Percentiles rank a stretch among this genome's conserved stretches.
These are phyloP conservation scores for Drosophila neocordata DNA, from an alignment of 1,140 invertebrate species.

Conservation along the genomic window DNA sequence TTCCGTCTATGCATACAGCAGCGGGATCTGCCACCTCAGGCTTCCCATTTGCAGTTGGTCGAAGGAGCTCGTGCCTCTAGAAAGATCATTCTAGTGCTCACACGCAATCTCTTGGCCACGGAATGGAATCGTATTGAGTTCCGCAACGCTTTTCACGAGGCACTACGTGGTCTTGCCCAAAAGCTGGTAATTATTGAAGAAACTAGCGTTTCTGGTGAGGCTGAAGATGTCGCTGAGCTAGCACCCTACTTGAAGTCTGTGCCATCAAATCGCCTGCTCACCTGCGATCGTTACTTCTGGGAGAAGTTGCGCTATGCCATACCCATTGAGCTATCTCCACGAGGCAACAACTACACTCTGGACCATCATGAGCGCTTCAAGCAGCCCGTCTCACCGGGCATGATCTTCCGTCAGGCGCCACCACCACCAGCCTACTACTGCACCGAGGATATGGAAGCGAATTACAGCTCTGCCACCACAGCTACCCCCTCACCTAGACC, in stretches of 20 bases:
- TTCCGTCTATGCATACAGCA: slow-evolving; percentile 95
- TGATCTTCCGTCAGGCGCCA: slow-evolving; percentile 80
- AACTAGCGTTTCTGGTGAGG: slow-evolving; percentile 89
- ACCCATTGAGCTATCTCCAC: slow-evolving; percentile 86
- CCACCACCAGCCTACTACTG: slow-evolving; percentile 83
- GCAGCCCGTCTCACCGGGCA: slow-evolving; percentile 82
- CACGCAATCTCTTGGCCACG: slow-evolving; percentile 92
- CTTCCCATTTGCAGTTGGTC: slow-evolving; percentile 89
- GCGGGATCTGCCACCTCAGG: slow-evolving; percentile 89
- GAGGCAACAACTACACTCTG: slow-evolving; percentile 83
- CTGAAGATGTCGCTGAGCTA: slow-evolving; percentile 93
- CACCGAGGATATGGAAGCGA: slow-evolving; percentile 85
- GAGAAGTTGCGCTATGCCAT: slow-evolving; percentile 94
- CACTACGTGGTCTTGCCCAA: slow-evolving; percentile 90
- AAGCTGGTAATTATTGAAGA: slow-evolving; percentile 94
- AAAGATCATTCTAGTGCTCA: slow-evolving; percentile 90
- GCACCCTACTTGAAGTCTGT: slow-evolving; percentile 93
- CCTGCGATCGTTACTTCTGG: slow-evolving; percentile 96
- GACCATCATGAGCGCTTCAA: slow-evolving; percentile 83
- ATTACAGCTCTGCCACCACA: slow-evolving; percentile 86
- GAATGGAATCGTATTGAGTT: slow-evolving; percentile 94
- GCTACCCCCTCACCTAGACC: slow-evolving; percentile 86
- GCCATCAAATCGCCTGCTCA: slow-evolving; percentile 89
- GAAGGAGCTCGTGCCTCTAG: slow-evolving; percentile 94
- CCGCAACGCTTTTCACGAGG: slow-evolving; percentile 92